A percentile compares a stretch with the other conserved stretches of the same genome.
Evolutionary conservation across 2,888 invertebrate genomes (phyloP).

Genomic region (Eupithecia centaureata): DNA sequence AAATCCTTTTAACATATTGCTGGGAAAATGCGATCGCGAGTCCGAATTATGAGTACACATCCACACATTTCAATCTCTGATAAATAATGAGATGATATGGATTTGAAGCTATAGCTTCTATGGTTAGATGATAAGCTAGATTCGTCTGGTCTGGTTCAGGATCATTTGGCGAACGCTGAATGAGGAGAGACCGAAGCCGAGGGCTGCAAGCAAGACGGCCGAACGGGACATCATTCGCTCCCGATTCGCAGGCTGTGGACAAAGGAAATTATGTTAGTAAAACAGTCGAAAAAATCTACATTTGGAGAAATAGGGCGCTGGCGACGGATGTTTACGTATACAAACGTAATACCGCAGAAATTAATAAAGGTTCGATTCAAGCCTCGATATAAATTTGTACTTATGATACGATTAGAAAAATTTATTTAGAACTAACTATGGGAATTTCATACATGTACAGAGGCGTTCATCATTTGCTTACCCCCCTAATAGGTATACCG

Average conservation of each 20-base stretch:
- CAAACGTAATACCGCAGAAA: no score
- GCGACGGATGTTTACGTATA: no score
- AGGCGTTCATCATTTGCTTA: no score
- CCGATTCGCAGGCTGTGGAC: slow-evolving; percentile 76
- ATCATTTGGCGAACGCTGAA: slow-evolving; percentile 86
- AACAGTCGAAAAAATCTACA: no score
- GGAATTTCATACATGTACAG: no score
- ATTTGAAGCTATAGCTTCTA: background rate
- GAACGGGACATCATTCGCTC: slow-evolving; percentile 84
- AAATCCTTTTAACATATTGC: slow-evolving; percentile 36
- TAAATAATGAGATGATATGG: background rate
- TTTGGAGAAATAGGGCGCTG: no score
- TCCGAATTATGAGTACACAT: slow-evolving; percentile 36
- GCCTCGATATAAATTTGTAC: no score
- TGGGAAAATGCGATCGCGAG: slow-evolving; percentile 38
- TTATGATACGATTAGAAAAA: no score
- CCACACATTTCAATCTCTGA: slow-evolving; percentile 43
- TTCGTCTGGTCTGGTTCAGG: slow-evolving; percentile 73
- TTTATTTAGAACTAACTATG: no score
- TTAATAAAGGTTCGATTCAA: no score
- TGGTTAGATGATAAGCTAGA: slow-evolving; percentile 52
- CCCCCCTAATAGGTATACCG: no score
- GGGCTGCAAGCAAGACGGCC: slow-evolving; percentile 82
- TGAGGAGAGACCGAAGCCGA: slow-evolving; percentile 85
- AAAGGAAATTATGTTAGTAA: slow-evolving; percentile 34